Evolutionary conservation across 2,113 vertebrate genomes (phyloP), one percentile per base, ranked within the genome.

Genomic region (Elanus axillaris): DNA sequence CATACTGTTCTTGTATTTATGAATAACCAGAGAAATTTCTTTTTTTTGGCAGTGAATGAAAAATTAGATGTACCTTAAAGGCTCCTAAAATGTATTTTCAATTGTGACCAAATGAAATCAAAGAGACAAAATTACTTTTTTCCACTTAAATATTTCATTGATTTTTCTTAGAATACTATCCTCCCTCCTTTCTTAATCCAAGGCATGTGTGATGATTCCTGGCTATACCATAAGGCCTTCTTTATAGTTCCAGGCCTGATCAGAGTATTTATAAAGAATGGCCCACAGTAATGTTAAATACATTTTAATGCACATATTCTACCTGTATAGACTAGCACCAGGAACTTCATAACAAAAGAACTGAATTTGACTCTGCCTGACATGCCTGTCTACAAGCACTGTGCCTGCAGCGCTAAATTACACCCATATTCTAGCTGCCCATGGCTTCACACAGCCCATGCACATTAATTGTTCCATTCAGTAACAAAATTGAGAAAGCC

Each of bases 141-240:
- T 63, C 71, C 86, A 55, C 84, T 93, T 95, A 93, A 95, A 90
- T 88, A 97, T 96, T 95, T 96, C 55, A 96, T 94, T 95, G 94
- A 95, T 96, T 93, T 96, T 92, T 75, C 89, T 88, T 88, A 66
- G 71, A 94, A 68, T 23, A 34, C 58, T 22, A 8, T 48, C 40
- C 64, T 92, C 25, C 23, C 80, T 87, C 38, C 34, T 72, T 36
- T 89, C 53, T 69, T 62, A 90, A 63, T 82, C 45, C 45, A 73
- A 79, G 55, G 71, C 2, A 0, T 2, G 15, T 1, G 0, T 2
- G 1, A 73, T 71, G 32, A 42, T 85, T 94, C 77, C 53, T 50
- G 43, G 29, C 77, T 86, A 13, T 16, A 47, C 53, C 3, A 2
- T 8, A 42, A 76, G 26, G n/a, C 62, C 53, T n/a, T 64, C 25